A percentile compares a stretch with the other conserved stretches of the same genome.
phyloP scores from a whole-genome alignment of 2,113 vertebrate species.

The Seriola rivoliana region DNA sequence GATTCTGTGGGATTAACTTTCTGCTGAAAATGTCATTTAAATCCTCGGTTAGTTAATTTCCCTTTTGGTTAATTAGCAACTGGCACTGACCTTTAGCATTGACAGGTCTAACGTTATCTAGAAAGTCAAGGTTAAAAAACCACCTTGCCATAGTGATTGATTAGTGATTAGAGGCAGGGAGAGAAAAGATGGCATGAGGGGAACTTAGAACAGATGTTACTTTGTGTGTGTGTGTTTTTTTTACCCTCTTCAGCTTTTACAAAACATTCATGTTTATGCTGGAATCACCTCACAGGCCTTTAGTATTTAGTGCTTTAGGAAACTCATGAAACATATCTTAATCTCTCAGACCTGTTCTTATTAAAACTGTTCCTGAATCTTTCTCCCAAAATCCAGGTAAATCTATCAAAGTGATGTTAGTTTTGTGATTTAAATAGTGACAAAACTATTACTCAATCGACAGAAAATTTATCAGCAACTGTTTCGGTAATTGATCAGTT shows the following conservation, averaged over 20 bases:
- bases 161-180: slow-evolving; percentile 76
- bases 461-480: too few species aligned
- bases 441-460: too few species aligned
- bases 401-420: background rate
- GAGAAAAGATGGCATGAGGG: slow-evolving; percentile 12
- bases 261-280: background rate
- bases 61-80: slow-evolving; percentile 90
- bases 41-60: slow-evolving; percentile 86
- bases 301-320: background rate
- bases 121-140: slow-evolving; percentile 86
- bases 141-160: slow-evolving; percentile 81
- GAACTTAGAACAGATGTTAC: slow-evolving; percentile 43
- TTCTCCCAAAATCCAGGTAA: background rate
- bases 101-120: slow-evolving; percentile 86
- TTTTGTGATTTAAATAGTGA: too few species aligned
- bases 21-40: slow-evolving; percentile 84
- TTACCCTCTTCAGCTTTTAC: slow-evolving; percentile 25
- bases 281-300: background rate
- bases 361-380: background rate
- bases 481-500: too few species aligned
- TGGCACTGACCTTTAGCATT: slow-evolving; percentile 84
- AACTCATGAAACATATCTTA: background rate
- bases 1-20: slow-evolving; percentile 74
- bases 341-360: background rate
- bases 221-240: slow-evolving; percentile 25